Percentiles rank a stretch among this genome's conserved stretches.
These are phyloP conservation scores for Antechinus stuartii DNA, from an alignment of 2,113 vertebrate genomes.

Conservation along the genomic window DNA sequence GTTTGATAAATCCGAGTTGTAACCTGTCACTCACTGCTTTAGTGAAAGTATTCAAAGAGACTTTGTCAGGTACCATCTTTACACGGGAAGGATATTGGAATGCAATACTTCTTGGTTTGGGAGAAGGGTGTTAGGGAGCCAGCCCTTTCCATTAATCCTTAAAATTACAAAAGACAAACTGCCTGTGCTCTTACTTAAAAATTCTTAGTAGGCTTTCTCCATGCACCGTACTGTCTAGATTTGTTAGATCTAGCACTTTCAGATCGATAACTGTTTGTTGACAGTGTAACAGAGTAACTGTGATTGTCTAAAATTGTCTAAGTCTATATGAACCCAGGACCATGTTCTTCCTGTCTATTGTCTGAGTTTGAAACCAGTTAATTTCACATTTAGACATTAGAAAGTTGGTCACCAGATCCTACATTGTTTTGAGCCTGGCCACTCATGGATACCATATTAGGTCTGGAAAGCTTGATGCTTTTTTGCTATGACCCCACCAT, in stretches of 20 bases:
- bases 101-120: neutral
- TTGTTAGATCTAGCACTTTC: accelerated
- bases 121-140: too few species aligned
- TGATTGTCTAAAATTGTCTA: accelerated
- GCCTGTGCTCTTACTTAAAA: neutral
- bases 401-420: neutral
- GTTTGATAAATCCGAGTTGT: neutral
- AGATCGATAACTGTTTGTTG: neutral
- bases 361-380: neutral
- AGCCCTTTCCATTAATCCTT: neutral
- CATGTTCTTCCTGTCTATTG: neutral
- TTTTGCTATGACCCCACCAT: neutral
- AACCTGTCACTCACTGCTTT: neutral
- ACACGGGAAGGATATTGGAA: neutral
- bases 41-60: neutral
- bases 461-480: neutral
- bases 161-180: neutral
- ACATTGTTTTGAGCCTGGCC: neutral
- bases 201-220: neutral
- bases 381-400: neutral
- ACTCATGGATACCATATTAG: neutral
- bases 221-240: accelerated
- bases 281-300: accelerated
- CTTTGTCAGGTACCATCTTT: neutral
- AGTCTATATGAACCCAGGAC: neutral